Evolutionary conservation across 2,797 vertebrate species (phyloP), one percentile per base, ranked within the genome.

Genomic region (Echeneis naucrates): DNA sequence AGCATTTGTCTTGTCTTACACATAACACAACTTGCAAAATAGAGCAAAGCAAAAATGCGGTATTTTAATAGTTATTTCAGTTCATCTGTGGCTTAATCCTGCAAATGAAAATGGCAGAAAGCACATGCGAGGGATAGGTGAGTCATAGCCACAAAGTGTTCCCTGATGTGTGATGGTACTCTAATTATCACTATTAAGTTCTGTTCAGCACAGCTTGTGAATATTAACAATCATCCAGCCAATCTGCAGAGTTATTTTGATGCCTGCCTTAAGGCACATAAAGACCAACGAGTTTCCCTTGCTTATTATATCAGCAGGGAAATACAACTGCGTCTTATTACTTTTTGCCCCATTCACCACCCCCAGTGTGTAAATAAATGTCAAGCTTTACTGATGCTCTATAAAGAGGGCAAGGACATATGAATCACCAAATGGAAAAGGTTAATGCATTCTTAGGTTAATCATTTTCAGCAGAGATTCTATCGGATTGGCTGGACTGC

Each of bases 371-470:
- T 76, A 79, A 85, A 87, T 85, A 87, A 91, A 91, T 88, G 87
- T 84, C 72, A 91, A 61, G 79, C 87, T 81, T 82, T 85, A 77
- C 80, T 78, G 78, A 80, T 76, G 68, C 68, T 75, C 48, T 53
- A 64, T 78, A 76, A 83, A 74, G 47, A 75, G 68, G 68, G 61
- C 72, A 77, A 78, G 66, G 75, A 82, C 71, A 82, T 82, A 65
- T 67, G 58, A 81, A 73, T 82, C 69, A 69, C 44, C 67, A 69
- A 71, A 80, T 85, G 67, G 77, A 81, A 92, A 92, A 93, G 89
- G 87, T 93, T 89, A 91, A 93, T 91, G 68, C 76, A 89, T 89
- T 87, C 76, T 81, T 77, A 83, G 62, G 62, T 81, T 78, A 87
- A 82, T 80, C 80, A 72, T 38, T 75, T 64, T 73, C 72, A 59